These are phyloP conservation scores for Euleptes europaea DNA, from an alignment of 2,113 vertebrate species.

Conservation along the genomic window DNA sequence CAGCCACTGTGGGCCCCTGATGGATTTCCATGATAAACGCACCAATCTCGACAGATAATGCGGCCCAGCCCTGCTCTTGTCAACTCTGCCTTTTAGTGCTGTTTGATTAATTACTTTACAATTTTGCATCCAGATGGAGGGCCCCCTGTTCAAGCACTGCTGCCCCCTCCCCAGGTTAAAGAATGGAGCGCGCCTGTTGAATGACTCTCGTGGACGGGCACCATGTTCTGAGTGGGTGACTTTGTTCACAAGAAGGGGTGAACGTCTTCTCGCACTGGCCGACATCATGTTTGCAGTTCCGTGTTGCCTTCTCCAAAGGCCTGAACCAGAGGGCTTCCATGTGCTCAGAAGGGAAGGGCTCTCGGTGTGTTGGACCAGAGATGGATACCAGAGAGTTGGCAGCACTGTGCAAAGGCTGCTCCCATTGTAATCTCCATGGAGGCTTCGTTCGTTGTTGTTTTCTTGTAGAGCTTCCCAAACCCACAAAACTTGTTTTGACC, in stretches of 20 bases:
- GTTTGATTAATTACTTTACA: slow-evolving; percentile 98
- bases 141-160: slow-evolving; percentile 60
- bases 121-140: slow-evolving; percentile 86
- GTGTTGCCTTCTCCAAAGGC: background rate
- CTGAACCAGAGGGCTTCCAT: rapidly evolving
- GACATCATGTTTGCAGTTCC: background rate
- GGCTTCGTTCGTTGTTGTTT: too few relatives aligned
- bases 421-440: background rate
- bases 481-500: background rate
- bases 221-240: slow-evolving; percentile 78
- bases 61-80: slow-evolving; percentile 84
- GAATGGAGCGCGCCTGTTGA: slow-evolving; percentile 72
- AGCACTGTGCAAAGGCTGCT: background rate
- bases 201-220: slow-evolving; percentile 63
- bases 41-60: slow-evolving; percentile 77
- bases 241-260: slow-evolving; percentile 56
- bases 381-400: background rate
- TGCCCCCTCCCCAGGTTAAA: slow-evolving; percentile 73
- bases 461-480: background rate
- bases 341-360: background rate
- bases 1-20: slow-evolving; percentile 75
- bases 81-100: slow-evolving; percentile 85
- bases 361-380: background rate
- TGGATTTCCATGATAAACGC: slow-evolving; percentile 96
- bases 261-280: slow-evolving; percentile 53